Evolutionary conservation across 2,888 invertebrate species (phyloP), one percentile per base, ranked within the genome.

Genomic region (Gerris lacustris): DNA sequence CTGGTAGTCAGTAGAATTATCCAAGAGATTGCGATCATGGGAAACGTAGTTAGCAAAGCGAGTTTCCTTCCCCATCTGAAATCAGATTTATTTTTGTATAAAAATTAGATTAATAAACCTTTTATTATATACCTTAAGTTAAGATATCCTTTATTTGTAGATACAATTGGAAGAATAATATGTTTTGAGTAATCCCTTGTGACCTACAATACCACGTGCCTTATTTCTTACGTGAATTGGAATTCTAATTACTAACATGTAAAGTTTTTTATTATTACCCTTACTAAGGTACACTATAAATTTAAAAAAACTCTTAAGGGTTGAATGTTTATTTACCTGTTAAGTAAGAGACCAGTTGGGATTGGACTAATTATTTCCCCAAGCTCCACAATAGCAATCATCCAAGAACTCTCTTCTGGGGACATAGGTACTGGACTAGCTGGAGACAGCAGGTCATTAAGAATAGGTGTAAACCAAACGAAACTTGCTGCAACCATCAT

Each of bases 381-480:
- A 45, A 74, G 45, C 64, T 74, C 74, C 9, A 74, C 72, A 63
- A 72, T 68, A 6, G 74, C 67, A n/a, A 71, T 71, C 67, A 73
- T 62, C 74, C 73, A 74, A 45, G 73, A 71, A 18, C 69, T 71
- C 63, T 74, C 63, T 6, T 67, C 45, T 5, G 67, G 6, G 0
- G 73, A 73, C 74, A 74, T 73, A 44, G 74, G 73, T 43, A 74
- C 68, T 6, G 69, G 69, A 44, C 71, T 71, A 6, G 62, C 44
- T 15, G 70, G 68, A 5, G 67, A 45, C 6, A 64, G 31, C 6
- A 73, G 66, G 17, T 11, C n/a, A 11, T 63, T 43, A 69, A 74
- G 70, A 44, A 74, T 55, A 5, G 74, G 74, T 1, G 71, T 69
- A 17, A 72, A 69, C 74, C 74, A 74, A 31, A 67, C 72, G 69